These are phyloP conservation scores for Erebia aethiops DNA, from an alignment of 2,888 invertebrate species.

Conservation along the genomic window DNA sequence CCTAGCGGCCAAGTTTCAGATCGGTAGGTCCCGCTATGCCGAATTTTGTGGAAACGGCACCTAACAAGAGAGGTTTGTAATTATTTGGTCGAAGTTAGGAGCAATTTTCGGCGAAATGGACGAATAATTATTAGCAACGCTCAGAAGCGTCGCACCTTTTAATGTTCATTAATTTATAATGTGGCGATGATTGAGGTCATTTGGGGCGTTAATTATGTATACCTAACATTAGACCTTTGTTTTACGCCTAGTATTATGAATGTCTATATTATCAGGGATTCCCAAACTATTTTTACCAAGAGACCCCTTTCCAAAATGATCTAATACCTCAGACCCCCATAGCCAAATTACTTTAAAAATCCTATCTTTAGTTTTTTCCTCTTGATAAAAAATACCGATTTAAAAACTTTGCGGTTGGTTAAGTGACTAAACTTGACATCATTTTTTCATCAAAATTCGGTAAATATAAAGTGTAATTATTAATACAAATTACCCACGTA, in stretches of 20 bases:
- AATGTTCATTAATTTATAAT: constrained; percentile 8
- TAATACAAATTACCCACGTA: too few relatives aligned
- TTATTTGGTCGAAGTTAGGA: constrained; percentile 2
- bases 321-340: too few relatives aligned
- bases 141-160: neutral
- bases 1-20: neutral
- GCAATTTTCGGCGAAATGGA: neutral
- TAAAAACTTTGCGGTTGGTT: too few relatives aligned
- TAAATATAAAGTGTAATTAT: too few relatives aligned
- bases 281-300: too few relatives aligned
- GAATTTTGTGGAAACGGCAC: neutral
- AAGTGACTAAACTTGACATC: too few relatives aligned
- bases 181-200: neutral
- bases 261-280: neutral
- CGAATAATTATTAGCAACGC: constrained; percentile 10
- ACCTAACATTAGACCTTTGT: neutral
- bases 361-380: too few relatives aligned
- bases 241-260: neutral
- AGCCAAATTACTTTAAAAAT: too few relatives aligned
- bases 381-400: too few relatives aligned
- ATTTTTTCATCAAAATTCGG: too few relatives aligned
- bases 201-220: neutral
- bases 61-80: neutral
- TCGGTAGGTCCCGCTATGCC: neutral
- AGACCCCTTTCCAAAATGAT: too few relatives aligned